These are phyloP conservation scores for Ophthalmolycus amberensis DNA, from an alignment of 2,113 vertebrate species.

Conservation along the genomic window DNA sequence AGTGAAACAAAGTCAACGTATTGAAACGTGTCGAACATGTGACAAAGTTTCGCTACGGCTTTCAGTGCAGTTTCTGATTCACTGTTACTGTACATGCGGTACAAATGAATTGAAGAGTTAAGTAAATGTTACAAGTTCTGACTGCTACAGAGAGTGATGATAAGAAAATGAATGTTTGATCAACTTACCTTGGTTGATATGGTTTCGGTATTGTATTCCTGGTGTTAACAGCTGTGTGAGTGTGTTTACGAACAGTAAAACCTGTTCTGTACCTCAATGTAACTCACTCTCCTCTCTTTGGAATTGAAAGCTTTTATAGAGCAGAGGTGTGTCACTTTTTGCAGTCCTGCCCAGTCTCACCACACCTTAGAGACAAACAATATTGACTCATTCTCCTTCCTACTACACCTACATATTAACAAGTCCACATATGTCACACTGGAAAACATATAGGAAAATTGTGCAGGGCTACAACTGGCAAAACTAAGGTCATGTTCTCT, in stretches of 20 bases:
- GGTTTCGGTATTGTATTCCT: constrained; percentile 11
- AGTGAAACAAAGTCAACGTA: background rate
- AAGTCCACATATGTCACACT: background rate
- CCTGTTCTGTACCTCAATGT: constrained; percentile 26
- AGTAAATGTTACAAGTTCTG: background rate
- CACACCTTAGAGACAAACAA: constrained; percentile 60
- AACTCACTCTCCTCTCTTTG: constrained; percentile 6
- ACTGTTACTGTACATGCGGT: background rate
- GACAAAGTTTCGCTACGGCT: background rate
- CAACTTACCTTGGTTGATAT: constrained; percentile 50
- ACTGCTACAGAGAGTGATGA: background rate
- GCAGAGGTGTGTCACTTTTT: constrained; percentile 61
- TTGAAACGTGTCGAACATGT: background rate
- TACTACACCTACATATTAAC: background rate
- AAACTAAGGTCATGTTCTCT: background rate
- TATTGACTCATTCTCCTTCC: constrained; percentile 31
- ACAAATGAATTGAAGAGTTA: background rate
- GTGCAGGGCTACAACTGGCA: background rate
- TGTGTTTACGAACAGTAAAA: constrained; percentile 23
- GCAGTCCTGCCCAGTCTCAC: constrained; percentile 50
- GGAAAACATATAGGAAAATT: background rate
- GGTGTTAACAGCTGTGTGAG: constrained; percentile 23
- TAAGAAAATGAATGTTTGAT: background rate
- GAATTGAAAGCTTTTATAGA: constrained; percentile 31
- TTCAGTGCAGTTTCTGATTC: background rate